These are phyloP conservation scores for Xestia sexstrigata DNA, from an alignment of 2,888 invertebrate genomes.

Conservation along the genomic window DNA sequence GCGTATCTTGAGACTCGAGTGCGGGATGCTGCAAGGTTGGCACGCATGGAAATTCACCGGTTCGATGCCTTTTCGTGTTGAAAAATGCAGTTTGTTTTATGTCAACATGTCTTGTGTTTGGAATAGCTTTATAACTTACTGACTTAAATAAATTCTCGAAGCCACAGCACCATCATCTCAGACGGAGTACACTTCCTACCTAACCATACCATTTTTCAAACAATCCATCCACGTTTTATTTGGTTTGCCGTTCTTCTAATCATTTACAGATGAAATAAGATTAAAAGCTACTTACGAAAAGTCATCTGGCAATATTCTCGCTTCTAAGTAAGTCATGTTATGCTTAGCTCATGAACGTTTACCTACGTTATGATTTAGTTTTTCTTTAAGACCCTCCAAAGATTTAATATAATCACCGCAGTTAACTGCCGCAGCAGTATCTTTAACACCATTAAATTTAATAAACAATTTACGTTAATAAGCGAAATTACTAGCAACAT, in stretches of 20 bases:
- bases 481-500: not conserved
- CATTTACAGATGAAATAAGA: not conserved
- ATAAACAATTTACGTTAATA: conserved; percentile 5
- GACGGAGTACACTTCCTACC: not conserved
- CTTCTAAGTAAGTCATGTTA: rapidly evolving
- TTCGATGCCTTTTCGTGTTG: not conserved
- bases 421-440: not conserved
- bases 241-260: no score
- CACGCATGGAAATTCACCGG: conserved; percentile 31
- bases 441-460: not conserved
- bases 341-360: no score
- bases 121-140: not conserved
- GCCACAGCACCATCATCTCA: not conserved
- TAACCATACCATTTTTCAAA: no score
- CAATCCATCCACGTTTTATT: not conserved
- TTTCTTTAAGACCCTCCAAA: no score
- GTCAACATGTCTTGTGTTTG: not conserved
- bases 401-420: not conserved
- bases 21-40: conserved; percentile 59
- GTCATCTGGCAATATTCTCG: not conserved
- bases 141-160: not conserved
- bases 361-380: not conserved
- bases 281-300: not conserved
- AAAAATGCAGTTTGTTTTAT: not conserved
- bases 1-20: conserved; percentile 69